These are phyloP conservation scores for Acanthaster planci DNA, from an alignment of 35 echinoderm and acorn worm species.

Conservation along the genomic window DNA sequence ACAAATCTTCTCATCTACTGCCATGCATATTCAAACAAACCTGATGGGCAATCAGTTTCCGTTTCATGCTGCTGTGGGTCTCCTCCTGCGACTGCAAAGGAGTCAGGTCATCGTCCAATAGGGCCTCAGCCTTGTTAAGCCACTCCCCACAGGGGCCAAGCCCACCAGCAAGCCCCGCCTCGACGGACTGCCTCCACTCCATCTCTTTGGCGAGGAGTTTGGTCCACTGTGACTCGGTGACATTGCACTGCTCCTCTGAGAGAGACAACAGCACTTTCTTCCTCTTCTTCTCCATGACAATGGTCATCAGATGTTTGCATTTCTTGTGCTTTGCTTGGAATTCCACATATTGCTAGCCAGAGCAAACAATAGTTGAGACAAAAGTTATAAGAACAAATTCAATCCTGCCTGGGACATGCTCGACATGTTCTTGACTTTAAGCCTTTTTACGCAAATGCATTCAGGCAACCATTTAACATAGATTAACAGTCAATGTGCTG, in stretches of 20 bases:
- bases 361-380: not conserved
- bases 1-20: not conserved
- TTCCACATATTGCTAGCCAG: slow-evolving; percentile 72
- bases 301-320: slow-evolving; percentile 48
- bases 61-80: slow-evolving; percentile 73
- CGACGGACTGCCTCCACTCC: slow-evolving; percentile 78
- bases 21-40: slow-evolving; percentile 35
- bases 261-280: slow-evolving; percentile 78
- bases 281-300: slow-evolving; percentile 73
- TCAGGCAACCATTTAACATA: too few relatives aligned
- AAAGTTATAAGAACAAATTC: too few relatives aligned
- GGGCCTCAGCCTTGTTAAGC: slow-evolving; percentile 80
- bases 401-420: too few relatives aligned
- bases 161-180: slow-evolving; percentile 60
- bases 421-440: too few relatives aligned
- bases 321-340: slow-evolving; percentile 73
- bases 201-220: slow-evolving; percentile 64
- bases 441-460: too few relatives aligned
- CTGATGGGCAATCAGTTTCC: slow-evolving; percentile 66
- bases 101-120: slow-evolving; percentile 58
- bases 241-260: slow-evolving; percentile 70
- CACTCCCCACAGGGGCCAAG: slow-evolving; percentile 68
- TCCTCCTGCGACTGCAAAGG: slow-evolving; percentile 78
- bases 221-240: slow-evolving; percentile 68
- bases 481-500: too few relatives aligned